These are phyloP conservation scores for Alcedo quadribrachys DNA, from an alignment of 2,797 vertebrate species.

Conservation along the genomic window DNA sequence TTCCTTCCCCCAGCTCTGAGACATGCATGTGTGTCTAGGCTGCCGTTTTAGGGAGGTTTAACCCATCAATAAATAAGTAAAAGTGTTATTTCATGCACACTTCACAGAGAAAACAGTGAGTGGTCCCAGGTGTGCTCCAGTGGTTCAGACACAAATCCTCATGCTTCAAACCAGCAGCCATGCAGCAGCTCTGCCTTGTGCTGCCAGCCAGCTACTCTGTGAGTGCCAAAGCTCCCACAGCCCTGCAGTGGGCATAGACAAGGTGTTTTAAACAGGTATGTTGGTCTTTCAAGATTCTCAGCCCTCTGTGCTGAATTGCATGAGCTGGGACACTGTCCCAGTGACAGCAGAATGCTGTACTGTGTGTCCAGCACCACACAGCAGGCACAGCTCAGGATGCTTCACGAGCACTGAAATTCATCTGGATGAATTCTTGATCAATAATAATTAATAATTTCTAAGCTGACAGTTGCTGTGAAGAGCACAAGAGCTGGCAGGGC, in stretches of 20 bases:
- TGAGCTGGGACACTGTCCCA: neutral
- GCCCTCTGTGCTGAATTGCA: neutral
- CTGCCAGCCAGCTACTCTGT: neutral
- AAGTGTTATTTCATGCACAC: neutral
- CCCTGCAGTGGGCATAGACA: neutral
- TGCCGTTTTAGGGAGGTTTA: neutral
- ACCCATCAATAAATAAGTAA: neutral
- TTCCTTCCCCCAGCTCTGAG: neutral
- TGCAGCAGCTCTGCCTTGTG: neutral
- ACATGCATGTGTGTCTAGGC: neutral
- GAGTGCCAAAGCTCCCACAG: neutral
- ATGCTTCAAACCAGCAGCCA: neutral
- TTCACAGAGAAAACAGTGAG: neutral
- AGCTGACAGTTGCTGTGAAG: neutral
- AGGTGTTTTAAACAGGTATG: fast-evolving
- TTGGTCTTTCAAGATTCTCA: neutral
- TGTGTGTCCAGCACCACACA: neutral
- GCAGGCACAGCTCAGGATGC: neutral
- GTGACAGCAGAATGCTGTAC: neutral
- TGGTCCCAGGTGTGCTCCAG: neutral
- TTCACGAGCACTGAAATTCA: neutral
- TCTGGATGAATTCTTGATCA: neutral
- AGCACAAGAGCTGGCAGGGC: neutral
- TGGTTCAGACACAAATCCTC: neutral
- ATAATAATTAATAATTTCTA: neutral